Base-by-base conservation (phyloP, 2,797 vertebrate genomes). In the Muraenolepis orangiensis region DNA sequence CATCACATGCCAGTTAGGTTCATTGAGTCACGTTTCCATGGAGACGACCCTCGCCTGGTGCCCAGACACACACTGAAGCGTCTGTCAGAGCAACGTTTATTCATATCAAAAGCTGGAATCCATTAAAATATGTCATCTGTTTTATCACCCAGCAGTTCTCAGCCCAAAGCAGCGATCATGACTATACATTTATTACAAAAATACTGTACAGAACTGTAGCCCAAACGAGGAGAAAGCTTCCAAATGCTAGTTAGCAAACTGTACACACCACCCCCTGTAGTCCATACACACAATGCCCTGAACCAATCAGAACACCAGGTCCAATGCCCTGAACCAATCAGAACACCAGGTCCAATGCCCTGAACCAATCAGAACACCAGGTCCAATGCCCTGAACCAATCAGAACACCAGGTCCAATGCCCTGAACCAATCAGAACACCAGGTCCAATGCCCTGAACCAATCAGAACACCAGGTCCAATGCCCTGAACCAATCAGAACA, bases 151-250 rank as follows among this genome's bases (percentile, higher is more conserved):
- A 69, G 78, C 82, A 76, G n/a, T 3, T 81, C 81, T 75, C 77
- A 76, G 76, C 75, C 78, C 76, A 85, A 80, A 74, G n/a, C 51
- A 42, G 81, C 61, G 75, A 70, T 57, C 69, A 71, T 76, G 78
- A 86, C 87, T 84, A 86, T 79, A 87, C 81, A 84, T 85, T 89
- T 88, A 85, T 91, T 90, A 85, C 74, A 94, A 93, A 94, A 94
- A 94, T 94, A 94, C 93, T 94, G 92, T 93, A 93, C 92, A 94
- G 85, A 81, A 76, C 75, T 86, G 87, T 86, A 74, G 87, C 90
- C 87, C 81, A 7, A 69, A 70, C 82, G 81, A 77, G 23, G 11
- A 28, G 64, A 29, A 29, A 66, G 64, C 64, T 26, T 66, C 18
- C 1, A 57, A 20, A 18, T 20, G 42, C 42, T 46, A 16, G 42